phyloP scores from a whole-genome alignment of 2,113 vertebrate genomes.

The Spermophilus dauricus region DNA sequence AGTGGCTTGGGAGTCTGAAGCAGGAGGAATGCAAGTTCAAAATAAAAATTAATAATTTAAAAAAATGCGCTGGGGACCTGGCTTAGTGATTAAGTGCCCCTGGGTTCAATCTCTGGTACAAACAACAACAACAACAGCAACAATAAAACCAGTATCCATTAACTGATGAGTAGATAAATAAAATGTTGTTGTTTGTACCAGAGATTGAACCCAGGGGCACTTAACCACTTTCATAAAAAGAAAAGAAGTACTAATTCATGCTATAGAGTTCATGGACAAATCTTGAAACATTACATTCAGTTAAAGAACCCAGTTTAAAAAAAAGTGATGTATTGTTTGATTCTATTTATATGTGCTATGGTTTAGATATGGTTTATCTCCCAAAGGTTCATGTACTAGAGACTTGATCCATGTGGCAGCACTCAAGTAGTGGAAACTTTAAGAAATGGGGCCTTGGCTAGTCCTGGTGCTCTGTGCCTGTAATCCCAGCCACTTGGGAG shows the following conservation, averaged over 20 bases:
- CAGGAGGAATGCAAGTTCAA: too few species aligned
- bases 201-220: too few species aligned
- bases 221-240: not conserved
- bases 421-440: not conserved
- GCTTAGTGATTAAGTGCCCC: too few species aligned
- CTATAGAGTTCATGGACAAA: not conserved
- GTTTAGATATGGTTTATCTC: not conserved
- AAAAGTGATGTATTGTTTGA: not conserved
- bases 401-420: not conserved
- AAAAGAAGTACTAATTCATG: conserved; percentile 30
- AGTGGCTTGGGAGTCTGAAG: too few species aligned
- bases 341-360: not conserved
- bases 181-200: too few species aligned
- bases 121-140: too few species aligned
- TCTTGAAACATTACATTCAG: too few species aligned
- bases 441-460: not conserved
- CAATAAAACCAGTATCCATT: conserved; percentile 3
- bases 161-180: not conserved
- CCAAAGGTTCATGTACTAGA: not conserved
- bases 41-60: too few species aligned
- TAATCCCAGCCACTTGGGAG: too few species aligned
- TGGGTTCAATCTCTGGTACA: too few species aligned
- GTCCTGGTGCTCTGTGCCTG: too few species aligned
- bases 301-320: not conserved
- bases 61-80: too few species aligned